Evolutionary conservation across 2,113 vertebrate species (phyloP).

Genomic region (Tor tambroides): DNA sequence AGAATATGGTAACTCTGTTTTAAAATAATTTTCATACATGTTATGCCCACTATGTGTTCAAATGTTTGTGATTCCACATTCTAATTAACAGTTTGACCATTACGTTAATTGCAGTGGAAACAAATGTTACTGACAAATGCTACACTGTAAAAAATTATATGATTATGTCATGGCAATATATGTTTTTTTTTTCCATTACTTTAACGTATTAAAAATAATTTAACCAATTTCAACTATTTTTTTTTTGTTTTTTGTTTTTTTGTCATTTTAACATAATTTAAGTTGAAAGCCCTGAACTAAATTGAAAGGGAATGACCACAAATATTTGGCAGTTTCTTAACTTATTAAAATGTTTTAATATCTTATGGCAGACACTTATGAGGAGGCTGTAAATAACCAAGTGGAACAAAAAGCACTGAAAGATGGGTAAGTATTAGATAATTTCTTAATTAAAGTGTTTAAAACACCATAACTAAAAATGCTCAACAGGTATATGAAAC

Average conservation of each 20-base stretch:
- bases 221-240: no score
- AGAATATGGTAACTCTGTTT: constrained; percentile 19
- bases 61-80: background rate
- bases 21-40: background rate
- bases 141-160: no score
- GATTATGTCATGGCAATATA: no score
- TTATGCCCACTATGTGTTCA: background rate
- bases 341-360: background rate
- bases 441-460: background rate
- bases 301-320: background rate
- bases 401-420: background rate
- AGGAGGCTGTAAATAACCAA: background rate
- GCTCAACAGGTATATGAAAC: background rate
- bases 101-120: background rate
- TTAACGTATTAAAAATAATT: no score
- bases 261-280: no score
- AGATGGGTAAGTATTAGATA: background rate
- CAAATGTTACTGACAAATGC: no score
- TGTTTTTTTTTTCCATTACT: no score
- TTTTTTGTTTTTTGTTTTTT: no score
- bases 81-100: background rate
- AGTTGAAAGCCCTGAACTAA: no score
- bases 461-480: background rate
- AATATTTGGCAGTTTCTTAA: background rate
- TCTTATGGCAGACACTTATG: background rate